Evolutionary conservation across 2,888 invertebrate species (phyloP), one percentile per base, ranked within the genome.

Genomic region (Plebejus melissa): DNA sequence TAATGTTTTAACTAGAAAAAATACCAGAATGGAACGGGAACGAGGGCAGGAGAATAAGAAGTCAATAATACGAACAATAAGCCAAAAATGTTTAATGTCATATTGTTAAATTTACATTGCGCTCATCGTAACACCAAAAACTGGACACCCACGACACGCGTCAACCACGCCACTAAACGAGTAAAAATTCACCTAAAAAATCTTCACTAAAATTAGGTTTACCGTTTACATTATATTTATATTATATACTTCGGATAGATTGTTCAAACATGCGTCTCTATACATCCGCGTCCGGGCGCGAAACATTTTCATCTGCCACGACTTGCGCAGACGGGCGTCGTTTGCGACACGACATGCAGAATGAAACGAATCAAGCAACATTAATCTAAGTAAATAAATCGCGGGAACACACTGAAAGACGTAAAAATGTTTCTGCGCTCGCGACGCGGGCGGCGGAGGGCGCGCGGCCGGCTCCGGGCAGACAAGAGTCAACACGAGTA

Each of bases 41-140:
- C 1, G 5, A 65, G 65, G 65, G 5, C 32, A 36, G 32, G 13
- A 32, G n/a, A 4, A 79, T 78, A 86, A 87, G 82, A 88, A 88
- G 82, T 83, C 87, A 91, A 90, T 88, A 90, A 93, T 90, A 91
- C 91, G 86, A 91, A 91, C 88, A 88, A 87, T 93, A 93, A 93
- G 93, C 93, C 93, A 93, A 93, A 93, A 93, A 90, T 90, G 91
- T 93, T 92, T 93, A 93, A 93, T 93, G 90, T 92, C 88, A 90
- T 91, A 91, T 90, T 85, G 88, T 90, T 93, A 91, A 91, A 90
- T 93, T 88, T 93, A 93, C 93, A 93, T 88, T 87, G 91, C 90
- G 87, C 88, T 89, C 84, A 87, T 86, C 85, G 86, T 88, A 89
- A 92, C 91, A 92, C 90, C 91, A 89, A 90, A 88, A 87, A 86